A percentile compares a stretch with the other conserved stretches of the same genome.
These are phyloP conservation scores for Sitodiplosis mosellana DNA, from an alignment of 1,140 invertebrate genomes.

Conservation along the genomic window DNA sequence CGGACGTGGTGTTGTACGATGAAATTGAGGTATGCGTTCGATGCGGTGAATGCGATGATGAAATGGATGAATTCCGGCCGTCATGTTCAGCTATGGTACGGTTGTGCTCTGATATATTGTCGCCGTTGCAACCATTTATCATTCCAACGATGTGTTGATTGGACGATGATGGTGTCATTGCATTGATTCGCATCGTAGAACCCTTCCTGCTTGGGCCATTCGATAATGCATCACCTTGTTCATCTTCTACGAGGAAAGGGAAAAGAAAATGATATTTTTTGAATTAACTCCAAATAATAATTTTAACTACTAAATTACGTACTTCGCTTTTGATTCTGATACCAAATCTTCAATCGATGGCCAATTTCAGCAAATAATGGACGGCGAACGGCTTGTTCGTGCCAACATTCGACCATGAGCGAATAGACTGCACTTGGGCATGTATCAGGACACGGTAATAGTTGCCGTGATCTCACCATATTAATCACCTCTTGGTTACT, in stretches of 20 bases:
- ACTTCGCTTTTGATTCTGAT: slow-evolving; percentile 21
- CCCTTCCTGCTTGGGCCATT: slow-evolving; percentile 1
- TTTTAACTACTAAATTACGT: not conserved
- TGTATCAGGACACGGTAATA: slow-evolving; percentile 81
- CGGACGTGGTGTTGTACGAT: not conserved
- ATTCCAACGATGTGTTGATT: not conserved
- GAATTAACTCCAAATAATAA: not conserved
- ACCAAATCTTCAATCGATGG: slow-evolving; percentile 52
- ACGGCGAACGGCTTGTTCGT: slow-evolving; percentile 72
- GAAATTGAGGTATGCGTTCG: not conserved
- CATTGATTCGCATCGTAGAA: not conserved
- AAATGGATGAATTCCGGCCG: not conserved
- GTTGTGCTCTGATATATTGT: not conserved
- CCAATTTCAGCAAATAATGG: slow-evolving; percentile 78
- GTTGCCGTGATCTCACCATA: slow-evolving; percentile 82
- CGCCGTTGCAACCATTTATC: not conserved
- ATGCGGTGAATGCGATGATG: not conserved
- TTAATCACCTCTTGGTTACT: slow-evolving; percentile 95
- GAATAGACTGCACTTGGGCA: slow-evolving; percentile 81
- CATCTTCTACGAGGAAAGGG: not conserved
- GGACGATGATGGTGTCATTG: not conserved
- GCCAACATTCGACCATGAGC: slow-evolving; percentile 96
- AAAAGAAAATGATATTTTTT: not conserved
- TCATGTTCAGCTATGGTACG: not conserved
- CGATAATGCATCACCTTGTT: not conserved